Base-by-base conservation (phyloP, 2,888 invertebrate genomes). In the Carabus problematicus region DNA sequence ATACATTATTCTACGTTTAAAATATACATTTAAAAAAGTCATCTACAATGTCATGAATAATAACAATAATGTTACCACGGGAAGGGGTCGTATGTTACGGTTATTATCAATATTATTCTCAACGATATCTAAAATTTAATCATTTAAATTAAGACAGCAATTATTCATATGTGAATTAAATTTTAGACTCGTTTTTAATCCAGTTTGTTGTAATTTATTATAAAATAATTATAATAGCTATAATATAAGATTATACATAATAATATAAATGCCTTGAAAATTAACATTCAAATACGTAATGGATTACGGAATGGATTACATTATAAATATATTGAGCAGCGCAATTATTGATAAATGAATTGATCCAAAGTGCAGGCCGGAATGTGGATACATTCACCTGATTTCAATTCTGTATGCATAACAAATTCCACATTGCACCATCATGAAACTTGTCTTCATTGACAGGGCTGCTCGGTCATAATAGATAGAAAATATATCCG, bases 11-110 rank as follows among this genome's bases (percentile, higher is more conserved):
- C 77, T 77, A 78, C 79, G 79, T 72, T 76, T 78, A 80, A 81
- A 81, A 81, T 82, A 81, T 82, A 81, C 81, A 82, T 77, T 80
- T 79, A 77, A 79, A 77, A 80, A 80, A 79, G 79, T 77, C 79
- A 80, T 79, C 78, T 78, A 78, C 78, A 75, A 76, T 79, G 75
- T 76, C 78, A 79, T 79, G 79, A 79, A 79, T 79, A 81, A 80
- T 80, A 80, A 80, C 77, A 58, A 55, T 59, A 52, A 59, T 67
- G 52, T 59, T 59, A 60, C 59, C 52, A 42, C 60, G 52, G 52
- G 42, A 67, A 52, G 52, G 52, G 19, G 52, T 18, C 19, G 52
- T 52, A 67, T 60, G 60, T 67, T 55, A 43, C 60, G 52, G 54
- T 56, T 60, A 59, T 60, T 52, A 59, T 40, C 49, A 66, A 59